These are phyloP conservation scores for Tokudaia muenninki DNA, from an alignment of 2,797 vertebrate species.

Conservation along the genomic window DNA sequence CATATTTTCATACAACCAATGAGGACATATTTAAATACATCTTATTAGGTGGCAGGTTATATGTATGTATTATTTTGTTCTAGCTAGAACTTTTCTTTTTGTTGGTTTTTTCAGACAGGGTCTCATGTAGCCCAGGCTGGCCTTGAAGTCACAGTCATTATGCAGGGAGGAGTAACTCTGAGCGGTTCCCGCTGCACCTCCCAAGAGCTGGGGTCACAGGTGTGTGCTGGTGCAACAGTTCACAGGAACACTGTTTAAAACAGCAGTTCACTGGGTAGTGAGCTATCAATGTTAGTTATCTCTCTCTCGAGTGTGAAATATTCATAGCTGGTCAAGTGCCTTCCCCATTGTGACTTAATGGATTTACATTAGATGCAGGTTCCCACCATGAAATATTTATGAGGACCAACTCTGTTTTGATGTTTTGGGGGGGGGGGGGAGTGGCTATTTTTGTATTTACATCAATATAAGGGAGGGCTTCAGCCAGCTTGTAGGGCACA, in stretches of 20 bases:
- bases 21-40: background rate
- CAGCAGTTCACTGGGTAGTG: background rate
- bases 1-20: background rate
- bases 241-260: background rate
- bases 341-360: background rate
- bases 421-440: background rate
- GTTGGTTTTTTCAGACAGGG: background rate
- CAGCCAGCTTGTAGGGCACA: background rate
- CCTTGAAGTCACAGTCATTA: background rate
- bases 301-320: background rate
- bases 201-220: background rate
- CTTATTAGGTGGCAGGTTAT: background rate
- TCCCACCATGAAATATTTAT: slow-evolving; percentile 5
- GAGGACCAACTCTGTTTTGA: background rate
- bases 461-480: background rate
- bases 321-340: background rate
- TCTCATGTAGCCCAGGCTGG: background rate
- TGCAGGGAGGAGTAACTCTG: background rate
- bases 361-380: background rate
- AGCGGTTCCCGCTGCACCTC: background rate
- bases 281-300: background rate
- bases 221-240: background rate
- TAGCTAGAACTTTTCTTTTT: background rate
- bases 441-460: background rate
- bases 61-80: background rate